phyloP scores from a whole-genome alignment of 2,797 vertebrate genomes.

The Tachyglossus aculeatus region DNA sequence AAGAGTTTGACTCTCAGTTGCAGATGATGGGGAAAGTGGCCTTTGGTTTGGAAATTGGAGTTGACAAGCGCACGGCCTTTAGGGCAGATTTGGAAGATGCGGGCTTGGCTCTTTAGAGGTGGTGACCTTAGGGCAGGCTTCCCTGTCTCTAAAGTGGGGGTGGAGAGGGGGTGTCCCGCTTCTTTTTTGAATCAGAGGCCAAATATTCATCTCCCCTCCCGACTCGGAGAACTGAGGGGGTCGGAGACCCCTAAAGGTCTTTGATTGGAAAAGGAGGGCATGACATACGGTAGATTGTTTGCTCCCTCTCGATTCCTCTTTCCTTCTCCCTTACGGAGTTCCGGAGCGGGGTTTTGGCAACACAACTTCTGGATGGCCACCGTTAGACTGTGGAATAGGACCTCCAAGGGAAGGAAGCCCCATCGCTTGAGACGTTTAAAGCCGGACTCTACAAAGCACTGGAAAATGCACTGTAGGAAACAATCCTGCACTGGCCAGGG shows the following conservation, averaged over 20 bases:
- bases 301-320: slow-evolving; percentile 21
- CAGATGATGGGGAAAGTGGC: not conserved
- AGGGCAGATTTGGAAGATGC: not conserved
- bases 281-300: slow-evolving; percentile 50
- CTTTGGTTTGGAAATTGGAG: not conserved
- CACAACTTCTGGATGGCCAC: slow-evolving; percentile 7
- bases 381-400: slow-evolving; percentile 38
- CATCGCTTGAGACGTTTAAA: slow-evolving; percentile 14
- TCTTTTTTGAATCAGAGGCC: slow-evolving; percentile 51
- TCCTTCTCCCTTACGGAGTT: not conserved
- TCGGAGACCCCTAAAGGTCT: slow-evolving; percentile 27
- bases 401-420: slow-evolving; percentile 21
- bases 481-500: slow-evolving; percentile 15
- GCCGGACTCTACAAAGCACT: slow-evolving; percentile 28
- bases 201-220: not conserved
- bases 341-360: slow-evolving; percentile 4
- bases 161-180: not conserved
- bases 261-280: slow-evolving; percentile 57
- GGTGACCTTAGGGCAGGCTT: not conserved
- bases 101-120: not conserved
- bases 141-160: not conserved
- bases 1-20: too few relatives aligned
- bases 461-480: slow-evolving; percentile 33
- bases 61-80: not conserved
- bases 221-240: not conserved